Base-by-base conservation (phyloP, 1,140 invertebrate genomes). In the Daktulosphaira vitifoliae region DNA sequence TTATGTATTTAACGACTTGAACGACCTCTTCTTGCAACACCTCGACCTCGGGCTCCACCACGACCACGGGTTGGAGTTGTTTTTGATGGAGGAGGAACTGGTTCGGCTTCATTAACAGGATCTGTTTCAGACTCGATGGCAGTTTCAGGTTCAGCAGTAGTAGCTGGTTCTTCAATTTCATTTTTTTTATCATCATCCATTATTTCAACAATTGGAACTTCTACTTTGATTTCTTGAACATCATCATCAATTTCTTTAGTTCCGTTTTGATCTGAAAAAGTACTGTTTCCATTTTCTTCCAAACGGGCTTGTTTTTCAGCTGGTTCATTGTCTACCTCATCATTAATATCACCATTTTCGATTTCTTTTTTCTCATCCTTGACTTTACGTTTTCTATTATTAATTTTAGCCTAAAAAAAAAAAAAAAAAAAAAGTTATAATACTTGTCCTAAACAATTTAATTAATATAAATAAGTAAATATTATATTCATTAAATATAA, bases 181-280 rank as follows among this genome's bases (percentile, higher is more conserved):
- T 69, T 67, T 13, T 44, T 44, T 3, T 3, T 11, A 8, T 56
- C 53, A 13, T 46, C 39, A 33, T 46, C 16, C 1, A 13, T 11
- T 13, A 46, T 8, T n/a, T 33, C 56, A 62, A 33, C 5, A 5
- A 15, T 1, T 18, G 54, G 54, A 18, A 42, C 2, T 5, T 38
- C 20, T 8, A 7, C 16, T 59, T 59, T 44, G 1, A 59, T 29
- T 3, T 44, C 39, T 26, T 42, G 20, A 0, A 56, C 18, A 38
- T 42, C 26, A n/a, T 53, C 22, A 39, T 74, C 72, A 8, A 75
- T 74, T 23, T 76, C 73, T n/a, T 67, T 69, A 20, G 69, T 69
- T 46, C 71, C 73, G 44, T 73, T 74, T 22, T 66, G 56, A 2
- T 73, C 68, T 33, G 74, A 65, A 66, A 76, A 74, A 38, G 72